These are phyloP conservation scores for Zaprionus gabonicus DNA, from an alignment of 1,140 invertebrate genomes.

Conservation along the genomic window DNA sequence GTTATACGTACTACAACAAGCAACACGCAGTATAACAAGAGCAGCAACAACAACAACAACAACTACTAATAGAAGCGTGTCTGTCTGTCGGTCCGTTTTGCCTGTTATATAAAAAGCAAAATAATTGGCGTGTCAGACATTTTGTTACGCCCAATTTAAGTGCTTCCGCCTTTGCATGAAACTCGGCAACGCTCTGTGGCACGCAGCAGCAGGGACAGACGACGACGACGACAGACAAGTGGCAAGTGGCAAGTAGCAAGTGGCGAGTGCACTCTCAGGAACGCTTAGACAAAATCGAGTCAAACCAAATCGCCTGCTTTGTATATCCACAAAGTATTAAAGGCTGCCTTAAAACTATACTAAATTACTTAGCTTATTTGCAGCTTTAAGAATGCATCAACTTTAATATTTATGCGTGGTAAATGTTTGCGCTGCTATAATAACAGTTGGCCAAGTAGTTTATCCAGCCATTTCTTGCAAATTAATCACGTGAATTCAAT, in stretches of 20 bases:
- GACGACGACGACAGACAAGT: slow-evolving; percentile 17
- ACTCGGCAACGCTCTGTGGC: slow-evolving; percentile 23
- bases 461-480: slow-evolving; percentile 44
- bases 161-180: slow-evolving; percentile 65
- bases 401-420: neutral
- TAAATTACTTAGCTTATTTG: neutral
- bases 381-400: neutral
- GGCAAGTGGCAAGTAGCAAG: slow-evolving; percentile 21
- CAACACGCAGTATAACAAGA: slow-evolving; percentile 65
- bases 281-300: slow-evolving; percentile 16
- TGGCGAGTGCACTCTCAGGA: slow-evolving; percentile 33
- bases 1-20: slow-evolving; percentile 52
- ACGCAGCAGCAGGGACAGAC: slow-evolving; percentile 8
- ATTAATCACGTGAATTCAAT: slow-evolving; percentile 72
- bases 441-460: slow-evolving; percentile 34
- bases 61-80: slow-evolving; percentile 29
- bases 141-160: slow-evolving; percentile 81
- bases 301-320: slow-evolving; percentile 29
- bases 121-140: slow-evolving; percentile 81
- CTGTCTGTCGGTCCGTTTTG: slow-evolving; percentile 40
- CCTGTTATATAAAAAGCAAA: slow-evolving; percentile 73
- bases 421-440: neutral
- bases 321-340: neutral
- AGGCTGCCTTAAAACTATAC: neutral
- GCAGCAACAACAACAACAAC: slow-evolving; percentile 36